phyloP scores from a whole-genome alignment of 2,888 invertebrate species.

The Cryptus armator region DNA sequence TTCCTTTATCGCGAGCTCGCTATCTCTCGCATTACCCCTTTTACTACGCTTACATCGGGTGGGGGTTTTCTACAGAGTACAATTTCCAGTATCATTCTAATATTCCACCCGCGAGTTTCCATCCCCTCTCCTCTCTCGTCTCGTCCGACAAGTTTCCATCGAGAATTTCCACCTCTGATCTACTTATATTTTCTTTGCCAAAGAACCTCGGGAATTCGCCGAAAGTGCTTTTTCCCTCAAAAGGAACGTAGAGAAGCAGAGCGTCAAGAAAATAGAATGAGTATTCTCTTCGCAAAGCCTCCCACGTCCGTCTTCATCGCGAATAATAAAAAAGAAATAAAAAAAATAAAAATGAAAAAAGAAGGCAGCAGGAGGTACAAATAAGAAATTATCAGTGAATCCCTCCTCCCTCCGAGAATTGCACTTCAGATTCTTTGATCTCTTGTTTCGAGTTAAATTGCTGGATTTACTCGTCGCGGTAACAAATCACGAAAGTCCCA shows the following conservation, averaged over 20 bases:
- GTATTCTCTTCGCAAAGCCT: conserved; percentile 31
- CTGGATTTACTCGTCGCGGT: neutral
- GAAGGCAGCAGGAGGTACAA: neutral
- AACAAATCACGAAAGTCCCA: conserved; percentile 50
- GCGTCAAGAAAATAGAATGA: conserved; percentile 52
- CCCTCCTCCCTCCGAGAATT: neutral
- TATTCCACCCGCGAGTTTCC: conserved; percentile 64
- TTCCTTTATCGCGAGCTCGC: conserved; percentile 68
- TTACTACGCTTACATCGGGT: conserved; percentile 52
- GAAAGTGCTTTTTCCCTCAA: conserved; percentile 60
- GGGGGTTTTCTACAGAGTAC: conserved; percentile 59
- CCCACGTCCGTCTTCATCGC: conserved; percentile 13
- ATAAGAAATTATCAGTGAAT: conserved; percentile 36
- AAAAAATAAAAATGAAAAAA: neutral
- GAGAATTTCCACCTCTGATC: conserved; percentile 67
- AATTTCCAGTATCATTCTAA: conserved; percentile 68
- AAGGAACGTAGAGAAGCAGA: conserved; percentile 43
- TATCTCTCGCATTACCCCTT: conserved; percentile 67
- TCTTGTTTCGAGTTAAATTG: neutral
- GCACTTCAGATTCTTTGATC: conserved; percentile 15
- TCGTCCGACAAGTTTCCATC: conserved; percentile 63
- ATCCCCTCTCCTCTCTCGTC: conserved; percentile 34
- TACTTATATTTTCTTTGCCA: conserved; percentile 66
- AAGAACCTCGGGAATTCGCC: conserved; percentile 47
- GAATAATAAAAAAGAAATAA: neutral